Percentiles rank a stretch among this genome's conserved stretches.
phyloP scores from a whole-genome alignment of 2,113 vertebrate species.

The Nyctibius bracteatus region DNA sequence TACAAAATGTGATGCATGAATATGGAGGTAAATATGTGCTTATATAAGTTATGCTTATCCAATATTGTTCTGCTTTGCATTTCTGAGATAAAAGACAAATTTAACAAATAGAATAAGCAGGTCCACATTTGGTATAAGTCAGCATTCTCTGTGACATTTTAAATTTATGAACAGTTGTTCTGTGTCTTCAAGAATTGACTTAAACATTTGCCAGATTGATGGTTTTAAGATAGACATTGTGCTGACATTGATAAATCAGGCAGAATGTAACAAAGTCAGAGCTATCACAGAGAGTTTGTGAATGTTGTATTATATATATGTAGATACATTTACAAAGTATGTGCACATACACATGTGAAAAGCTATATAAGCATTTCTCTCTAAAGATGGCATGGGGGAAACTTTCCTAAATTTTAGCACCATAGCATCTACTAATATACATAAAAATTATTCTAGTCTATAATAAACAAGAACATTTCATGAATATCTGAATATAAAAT shows the following conservation, averaged over 20 bases:
- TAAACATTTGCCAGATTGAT: not conserved
- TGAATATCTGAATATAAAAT: not conserved
- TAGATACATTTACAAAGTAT: not conserved
- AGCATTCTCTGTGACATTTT: not conserved
- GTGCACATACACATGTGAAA: not conserved
- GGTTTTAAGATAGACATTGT: not conserved
- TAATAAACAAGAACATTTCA: not conserved
- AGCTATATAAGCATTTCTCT: not conserved
- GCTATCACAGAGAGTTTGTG: not conserved
- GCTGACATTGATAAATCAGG: not conserved
- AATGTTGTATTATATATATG: not conserved
- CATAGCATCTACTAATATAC: not conserved
- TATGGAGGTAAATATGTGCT: not conserved
- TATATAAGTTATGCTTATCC: not conserved
- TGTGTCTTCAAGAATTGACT: not conserved
- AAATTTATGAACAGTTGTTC: not conserved
- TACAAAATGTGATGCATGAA: constrained; percentile 16
- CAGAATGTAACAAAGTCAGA: not conserved
- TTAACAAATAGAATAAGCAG: not conserved
- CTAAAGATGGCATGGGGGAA: not conserved
- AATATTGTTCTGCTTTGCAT: not conserved
- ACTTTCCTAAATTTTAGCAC: not conserved
- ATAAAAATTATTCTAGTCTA: not conserved
- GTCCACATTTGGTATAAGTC: not conserved
- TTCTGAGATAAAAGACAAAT: not conserved